These are phyloP conservation scores for Platycheirus rosarum DNA, from an alignment of 2,888 invertebrate species.

Conservation along the genomic window DNA sequence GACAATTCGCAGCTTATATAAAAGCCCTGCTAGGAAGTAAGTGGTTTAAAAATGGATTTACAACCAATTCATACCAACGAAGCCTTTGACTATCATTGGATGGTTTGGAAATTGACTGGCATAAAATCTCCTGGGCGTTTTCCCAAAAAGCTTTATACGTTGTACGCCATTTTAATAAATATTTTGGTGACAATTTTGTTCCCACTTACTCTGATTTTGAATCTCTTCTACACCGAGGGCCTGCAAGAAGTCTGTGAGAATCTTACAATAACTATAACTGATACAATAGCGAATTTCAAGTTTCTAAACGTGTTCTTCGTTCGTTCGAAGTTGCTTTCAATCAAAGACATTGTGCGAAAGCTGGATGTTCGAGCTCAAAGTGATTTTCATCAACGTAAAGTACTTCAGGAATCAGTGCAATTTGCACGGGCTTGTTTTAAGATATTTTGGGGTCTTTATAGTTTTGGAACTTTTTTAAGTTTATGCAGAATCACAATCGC, in stretches of 20 bases:
- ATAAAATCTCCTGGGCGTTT: slow-evolving; percentile 75
- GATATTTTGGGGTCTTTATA: slow-evolving; percentile 77
- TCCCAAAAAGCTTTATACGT: slow-evolving; percentile 60
- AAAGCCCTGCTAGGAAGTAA: not conserved
- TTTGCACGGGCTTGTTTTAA: slow-evolving; percentile 76
- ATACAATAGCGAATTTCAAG: slow-evolving; percentile 79
- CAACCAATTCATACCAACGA: slow-evolving; percentile 74
- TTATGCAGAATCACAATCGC: slow-evolving; percentile 76
- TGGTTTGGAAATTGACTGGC: slow-evolving; percentile 79
- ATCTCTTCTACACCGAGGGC: slow-evolving; percentile 76
- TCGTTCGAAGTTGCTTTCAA: slow-evolving; percentile 75
- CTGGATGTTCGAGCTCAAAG: slow-evolving; percentile 71
- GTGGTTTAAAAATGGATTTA: slow-evolving; percentile 30
- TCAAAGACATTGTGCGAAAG: slow-evolving; percentile 73
- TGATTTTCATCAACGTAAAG: slow-evolving; percentile 72
- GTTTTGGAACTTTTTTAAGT: slow-evolving; percentile 77
- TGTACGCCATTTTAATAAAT: slow-evolving; percentile 77
- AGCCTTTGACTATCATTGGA: slow-evolving; percentile 79
- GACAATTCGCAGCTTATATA: not conserved
- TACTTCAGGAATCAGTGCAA: slow-evolving; percentile 75
- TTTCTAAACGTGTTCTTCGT: slow-evolving; percentile 78
- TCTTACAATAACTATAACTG: slow-evolving; percentile 79
- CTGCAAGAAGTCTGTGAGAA: slow-evolving; percentile 79
- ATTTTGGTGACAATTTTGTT: slow-evolving; percentile 78
- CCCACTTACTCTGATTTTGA: slow-evolving; percentile 78